Percentiles rank a stretch among this genome's conserved stretches.
phyloP scores from a whole-genome alignment of 2,797 vertebrate genomes.

The Hemitrygon akajei region DNA sequence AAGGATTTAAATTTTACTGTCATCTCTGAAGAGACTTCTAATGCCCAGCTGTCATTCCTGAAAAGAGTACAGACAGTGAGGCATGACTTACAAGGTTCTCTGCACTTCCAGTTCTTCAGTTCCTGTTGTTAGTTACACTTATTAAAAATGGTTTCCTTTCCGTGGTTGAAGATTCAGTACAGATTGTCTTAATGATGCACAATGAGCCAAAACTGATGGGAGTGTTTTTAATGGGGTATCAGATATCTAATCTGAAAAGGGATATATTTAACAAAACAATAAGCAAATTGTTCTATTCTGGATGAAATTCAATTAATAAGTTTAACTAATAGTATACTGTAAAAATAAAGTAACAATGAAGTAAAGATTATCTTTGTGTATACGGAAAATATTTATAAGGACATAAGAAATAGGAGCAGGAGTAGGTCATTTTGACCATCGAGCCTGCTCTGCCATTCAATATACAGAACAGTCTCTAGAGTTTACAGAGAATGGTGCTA shows the following conservation, averaged over 20 bases:
- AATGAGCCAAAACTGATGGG: constrained; percentile 1
- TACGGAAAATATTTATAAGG: neutral
- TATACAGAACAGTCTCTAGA: too few relatives aligned
- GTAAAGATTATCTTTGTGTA: neutral
- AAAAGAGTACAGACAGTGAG: neutral
- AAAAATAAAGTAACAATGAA: neutral
- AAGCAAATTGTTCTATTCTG: neutral
- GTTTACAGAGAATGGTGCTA: too few relatives aligned
- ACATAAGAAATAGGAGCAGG: too few relatives aligned
- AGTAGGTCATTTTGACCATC: too few relatives aligned
- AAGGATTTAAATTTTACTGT: neutral
- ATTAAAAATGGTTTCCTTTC: neutral
- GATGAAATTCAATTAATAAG: neutral
- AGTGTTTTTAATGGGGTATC: constrained; percentile 5
- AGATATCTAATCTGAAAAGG: neutral
- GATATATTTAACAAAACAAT: constrained; percentile 11
- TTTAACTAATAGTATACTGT: neutral
- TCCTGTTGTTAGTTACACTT: constrained; percentile 27
- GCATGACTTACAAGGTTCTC: neutral
- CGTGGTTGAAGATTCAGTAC: neutral
- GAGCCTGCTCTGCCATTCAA: too few relatives aligned
- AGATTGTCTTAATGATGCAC: constrained; percentile 1
- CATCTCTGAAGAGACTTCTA: neutral
- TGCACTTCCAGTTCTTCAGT: neutral
- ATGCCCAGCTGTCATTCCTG: neutral